Evolutionary conservation across 1,140 invertebrate genomes (phyloP).

Genomic region (Drosophila punjabiensis): DNA sequence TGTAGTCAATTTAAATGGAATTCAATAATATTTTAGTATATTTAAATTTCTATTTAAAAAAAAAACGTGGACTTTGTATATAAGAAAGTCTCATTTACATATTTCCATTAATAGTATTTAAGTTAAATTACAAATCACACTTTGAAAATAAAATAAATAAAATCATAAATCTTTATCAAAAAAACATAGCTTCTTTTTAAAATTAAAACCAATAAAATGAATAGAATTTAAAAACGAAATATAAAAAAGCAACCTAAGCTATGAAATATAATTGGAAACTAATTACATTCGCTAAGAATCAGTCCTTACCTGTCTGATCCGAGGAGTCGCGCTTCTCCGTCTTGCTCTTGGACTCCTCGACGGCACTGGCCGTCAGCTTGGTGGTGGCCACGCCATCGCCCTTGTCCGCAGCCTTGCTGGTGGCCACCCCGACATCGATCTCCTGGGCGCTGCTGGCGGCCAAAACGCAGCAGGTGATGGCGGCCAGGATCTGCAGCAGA

Average conservation of each 20-base stretch:
- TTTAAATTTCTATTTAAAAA: too few relatives aligned
- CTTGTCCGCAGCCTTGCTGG: constrained; percentile 32
- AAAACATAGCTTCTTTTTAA: too few relatives aligned
- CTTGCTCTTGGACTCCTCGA: constrained; percentile 67
- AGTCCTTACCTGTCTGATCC: constrained; percentile 64
- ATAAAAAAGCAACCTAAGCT: background rate
- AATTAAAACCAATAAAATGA: too few relatives aligned
- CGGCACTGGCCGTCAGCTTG: constrained; percentile 56
- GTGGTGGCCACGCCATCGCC: constrained; percentile 43
- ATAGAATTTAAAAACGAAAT: background rate
- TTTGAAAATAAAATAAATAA: too few relatives aligned
- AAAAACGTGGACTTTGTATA: too few relatives aligned
- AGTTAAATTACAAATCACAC: too few relatives aligned
- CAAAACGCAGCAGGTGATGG: constrained; percentile 48
- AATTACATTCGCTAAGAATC: background rate
- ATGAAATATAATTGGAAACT: background rate
- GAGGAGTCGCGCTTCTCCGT: constrained; percentile 76
- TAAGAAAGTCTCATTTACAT: too few relatives aligned
- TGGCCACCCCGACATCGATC: constrained; percentile 18
- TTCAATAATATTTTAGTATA: background rate
- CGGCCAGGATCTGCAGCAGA: constrained; percentile 32
- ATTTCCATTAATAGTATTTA: too few relatives aligned
- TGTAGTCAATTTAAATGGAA: too few relatives aligned
- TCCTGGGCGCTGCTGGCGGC: constrained; percentile 32
- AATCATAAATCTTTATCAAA: too few relatives aligned